A percentile compares a stretch with the other conserved stretches of the same genome.
phyloP scores from a whole-genome alignment of 2,113 vertebrate species.

The Stictonetta naevosa region DNA sequence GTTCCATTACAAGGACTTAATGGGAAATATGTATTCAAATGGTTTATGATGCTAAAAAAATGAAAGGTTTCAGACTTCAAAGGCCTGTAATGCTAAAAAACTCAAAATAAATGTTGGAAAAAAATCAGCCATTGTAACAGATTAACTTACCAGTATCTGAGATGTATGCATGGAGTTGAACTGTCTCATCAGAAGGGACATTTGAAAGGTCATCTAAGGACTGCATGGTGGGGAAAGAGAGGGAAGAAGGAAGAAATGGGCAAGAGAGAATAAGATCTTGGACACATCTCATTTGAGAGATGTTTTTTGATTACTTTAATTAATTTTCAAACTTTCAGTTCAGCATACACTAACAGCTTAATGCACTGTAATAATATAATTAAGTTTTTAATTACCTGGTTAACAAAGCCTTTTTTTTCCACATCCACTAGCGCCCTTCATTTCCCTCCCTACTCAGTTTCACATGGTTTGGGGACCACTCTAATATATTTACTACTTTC shows the following conservation, averaged over 20 bases:
- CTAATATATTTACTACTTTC: background rate
- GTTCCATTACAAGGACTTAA: background rate
- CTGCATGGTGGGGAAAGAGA: constrained; percentile 64
- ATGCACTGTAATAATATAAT: background rate
- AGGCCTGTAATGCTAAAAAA: background rate
- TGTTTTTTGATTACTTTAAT: background rate
- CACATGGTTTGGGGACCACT: background rate
- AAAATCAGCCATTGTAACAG: background rate
- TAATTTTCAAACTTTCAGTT: background rate
- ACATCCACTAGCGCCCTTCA: background rate
- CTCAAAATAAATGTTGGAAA: background rate
- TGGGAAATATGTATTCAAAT: background rate
- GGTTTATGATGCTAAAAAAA: background rate
- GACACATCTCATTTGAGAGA: background rate
- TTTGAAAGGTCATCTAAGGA: constrained; percentile 95
- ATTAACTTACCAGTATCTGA: constrained; percentile 93
- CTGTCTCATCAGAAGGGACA: constrained; percentile 87
- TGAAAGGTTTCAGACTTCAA: background rate
- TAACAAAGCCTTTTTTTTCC: background rate
- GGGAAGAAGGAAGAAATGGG: background rate
- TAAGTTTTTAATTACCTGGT: background rate
- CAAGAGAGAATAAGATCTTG: background rate
- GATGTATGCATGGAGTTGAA: constrained; percentile 93
- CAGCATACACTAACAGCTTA: background rate
- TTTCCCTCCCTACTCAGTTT: background rate